Evolutionary conservation across 2,797 vertebrate genomes (phyloP).

Genomic region (Sebastes trivittatus): DNA sequence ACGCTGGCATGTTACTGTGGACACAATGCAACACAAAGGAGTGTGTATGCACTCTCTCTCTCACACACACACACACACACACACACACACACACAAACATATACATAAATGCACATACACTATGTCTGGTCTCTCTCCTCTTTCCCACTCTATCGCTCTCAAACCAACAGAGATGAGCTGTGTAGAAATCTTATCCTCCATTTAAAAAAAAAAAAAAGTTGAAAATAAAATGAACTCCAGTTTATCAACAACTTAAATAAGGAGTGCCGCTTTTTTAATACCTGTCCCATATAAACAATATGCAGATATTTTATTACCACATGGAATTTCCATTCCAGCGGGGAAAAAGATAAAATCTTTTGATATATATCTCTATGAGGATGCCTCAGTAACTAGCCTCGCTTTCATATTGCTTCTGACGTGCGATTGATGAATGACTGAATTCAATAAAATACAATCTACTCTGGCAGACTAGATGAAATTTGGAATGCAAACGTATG

Average conservation of each 20-base stretch:
- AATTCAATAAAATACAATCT: conserved; percentile 59
- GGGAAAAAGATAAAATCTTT: conserved; percentile 42
- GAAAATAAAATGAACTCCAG: not conserved
- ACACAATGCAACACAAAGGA: conserved; percentile 42
- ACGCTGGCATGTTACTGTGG: conserved; percentile 57
- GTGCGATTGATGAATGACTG: conserved; percentile 55
- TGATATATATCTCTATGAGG: conserved; percentile 40
- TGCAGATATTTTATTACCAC: conserved; percentile 52
- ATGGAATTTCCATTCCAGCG: conserved; percentile 25
- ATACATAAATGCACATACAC: conserved; percentile 7
- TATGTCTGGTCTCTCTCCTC: not conserved
- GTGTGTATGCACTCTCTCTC: not conserved
- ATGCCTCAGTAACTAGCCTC: conserved; percentile 39
- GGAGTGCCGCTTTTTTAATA: conserved; percentile 30
- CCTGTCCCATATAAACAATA: conserved; percentile 24
- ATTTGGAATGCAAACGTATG: conserved; percentile 68
- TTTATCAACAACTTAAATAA: conserved; percentile 11
- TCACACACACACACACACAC: not conserved
- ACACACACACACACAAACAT: conserved; percentile 17
- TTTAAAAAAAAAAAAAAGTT: not conserved
- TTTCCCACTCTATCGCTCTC: not conserved
- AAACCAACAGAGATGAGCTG: conserved; percentile 2
- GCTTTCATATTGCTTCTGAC: conserved; percentile 63
- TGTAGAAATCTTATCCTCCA: not conserved
- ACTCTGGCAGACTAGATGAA: conserved; percentile 47